Evolutionary conservation across 30 jellyfish, hydroid and myxozoan species (phyloP).

Genomic region (Pelagia noctiluca): DNA sequence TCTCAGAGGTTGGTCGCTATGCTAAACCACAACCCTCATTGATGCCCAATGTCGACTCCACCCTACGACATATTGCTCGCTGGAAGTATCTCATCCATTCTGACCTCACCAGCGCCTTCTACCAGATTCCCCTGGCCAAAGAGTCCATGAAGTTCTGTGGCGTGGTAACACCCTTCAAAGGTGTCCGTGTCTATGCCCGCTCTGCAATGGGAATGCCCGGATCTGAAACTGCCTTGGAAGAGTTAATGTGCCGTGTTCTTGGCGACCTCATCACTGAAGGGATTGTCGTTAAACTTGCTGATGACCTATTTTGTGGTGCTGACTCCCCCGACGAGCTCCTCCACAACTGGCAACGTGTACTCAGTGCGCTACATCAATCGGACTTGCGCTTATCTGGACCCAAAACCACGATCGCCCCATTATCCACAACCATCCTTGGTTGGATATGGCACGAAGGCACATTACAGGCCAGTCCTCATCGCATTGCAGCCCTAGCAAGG

Average conservation of each 20-base stretch:
- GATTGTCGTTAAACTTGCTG: constrained; percentile 58
- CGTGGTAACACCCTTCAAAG: constrained; percentile 74
- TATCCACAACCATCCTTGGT: constrained; percentile 69
- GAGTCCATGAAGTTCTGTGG: constrained; percentile 75
- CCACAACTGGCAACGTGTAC: constrained; percentile 40
- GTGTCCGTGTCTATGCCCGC: constrained; percentile 65
- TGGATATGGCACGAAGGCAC: constrained; percentile 72
- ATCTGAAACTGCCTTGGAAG: constrained; percentile 76
- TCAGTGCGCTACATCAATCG: constrained; percentile 14
- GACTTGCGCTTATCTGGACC: constrained; percentile 35
- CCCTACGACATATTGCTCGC: constrained; percentile 67
- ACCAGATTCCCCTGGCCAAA: constrained; percentile 72
- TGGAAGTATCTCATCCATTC: constrained; percentile 61
- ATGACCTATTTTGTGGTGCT: constrained; percentile 69
- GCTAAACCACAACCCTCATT: constrained; percentile 76
- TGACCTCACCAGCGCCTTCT: constrained; percentile 66
- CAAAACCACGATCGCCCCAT: constrained; percentile 68
- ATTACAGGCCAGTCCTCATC: constrained; percentile 56
- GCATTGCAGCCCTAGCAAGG: constrained; percentile 46
- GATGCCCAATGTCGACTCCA: constrained; percentile 73
- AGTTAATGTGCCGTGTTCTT: constrained; percentile 57
- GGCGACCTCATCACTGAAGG: constrained; percentile 60
- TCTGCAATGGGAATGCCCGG: constrained; percentile 85
- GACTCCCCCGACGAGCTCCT: constrained; percentile 29
- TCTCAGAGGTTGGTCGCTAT: constrained; percentile 65